Percentiles rank a stretch among this genome's conserved stretches.
These are phyloP conservation scores for Decapterus maruadsi DNA, from an alignment of 2,797 vertebrate species.

Conservation along the genomic window DNA sequence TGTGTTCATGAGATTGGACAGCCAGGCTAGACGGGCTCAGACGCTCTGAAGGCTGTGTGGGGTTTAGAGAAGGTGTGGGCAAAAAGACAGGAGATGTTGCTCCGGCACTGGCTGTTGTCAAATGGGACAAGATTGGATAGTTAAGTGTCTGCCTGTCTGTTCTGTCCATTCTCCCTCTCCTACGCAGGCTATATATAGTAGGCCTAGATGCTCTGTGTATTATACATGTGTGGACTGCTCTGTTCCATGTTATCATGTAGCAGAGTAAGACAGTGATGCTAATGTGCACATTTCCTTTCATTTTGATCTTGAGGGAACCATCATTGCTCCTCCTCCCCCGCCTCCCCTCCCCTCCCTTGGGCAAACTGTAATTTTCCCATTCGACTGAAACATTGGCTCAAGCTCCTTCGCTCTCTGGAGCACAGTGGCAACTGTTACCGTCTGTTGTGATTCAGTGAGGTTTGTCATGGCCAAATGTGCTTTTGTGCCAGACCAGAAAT, in stretches of 20 bases:
- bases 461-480: slow-evolving; percentile 69
- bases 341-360: slow-evolving; percentile 22
- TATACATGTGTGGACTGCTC: slow-evolving; percentile 19
- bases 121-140: slow-evolving; percentile 1
- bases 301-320: slow-evolving; percentile 69
- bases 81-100: slow-evolving; percentile 18
- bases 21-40: neutral
- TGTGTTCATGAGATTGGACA: slow-evolving; percentile 13
- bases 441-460: slow-evolving; percentile 77
- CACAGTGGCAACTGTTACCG: slow-evolving; percentile 70
- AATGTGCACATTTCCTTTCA: slow-evolving; percentile 67
- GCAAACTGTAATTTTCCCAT: slow-evolving; percentile 70
- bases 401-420: slow-evolving; percentile 52
- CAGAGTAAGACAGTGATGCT: slow-evolving; percentile 25
- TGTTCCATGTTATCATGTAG: slow-evolving; percentile 29
- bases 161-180: neutral
- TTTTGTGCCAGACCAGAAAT: slow-evolving; percentile 54
- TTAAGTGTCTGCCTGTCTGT: slow-evolving; percentile 11
- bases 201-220: slow-evolving; percentile 14
- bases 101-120: neutral
- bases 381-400: slow-evolving; percentile 63
- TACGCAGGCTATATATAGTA: slow-evolving; percentile 23
- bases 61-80: slow-evolving; percentile 19
- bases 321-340: slow-evolving; percentile 2
- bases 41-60: slow-evolving; percentile 10